Percentiles rank a stretch among this genome's conserved stretches.
Conservation (phyloP, 2,888 invertebrate species). For the Tetragonisca angustula region DNA sequence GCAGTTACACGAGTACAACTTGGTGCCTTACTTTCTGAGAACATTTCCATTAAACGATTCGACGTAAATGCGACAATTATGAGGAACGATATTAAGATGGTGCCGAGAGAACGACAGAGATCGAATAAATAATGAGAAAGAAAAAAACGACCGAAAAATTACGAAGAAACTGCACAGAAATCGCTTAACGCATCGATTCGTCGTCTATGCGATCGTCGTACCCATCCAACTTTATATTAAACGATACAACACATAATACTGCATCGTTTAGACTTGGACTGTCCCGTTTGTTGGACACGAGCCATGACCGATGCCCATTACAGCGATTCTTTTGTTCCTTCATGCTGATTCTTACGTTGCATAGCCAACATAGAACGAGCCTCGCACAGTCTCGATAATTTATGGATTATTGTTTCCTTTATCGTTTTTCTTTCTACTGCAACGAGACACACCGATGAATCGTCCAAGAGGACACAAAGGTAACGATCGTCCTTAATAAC, state of each 20-base stretch:
- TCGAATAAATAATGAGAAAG: not conserved
- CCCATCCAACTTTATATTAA: slow-evolving; percentile 12
- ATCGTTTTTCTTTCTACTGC: not conserved
- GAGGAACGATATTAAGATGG: slow-evolving; percentile 5
- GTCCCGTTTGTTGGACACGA: slow-evolving; percentile 53
- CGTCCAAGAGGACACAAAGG: slow-evolving; percentile 7
- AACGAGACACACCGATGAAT: not conserved
- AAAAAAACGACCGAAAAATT: not conserved
- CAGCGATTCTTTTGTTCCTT: slow-evolving; percentile 43
- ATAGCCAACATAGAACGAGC: slow-evolving; percentile 2
- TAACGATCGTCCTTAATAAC: slow-evolving; percentile 10
- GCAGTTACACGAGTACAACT: not conserved
- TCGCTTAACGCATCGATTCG: too few relatives aligned
- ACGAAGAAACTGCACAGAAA: slow-evolving; percentile 11
- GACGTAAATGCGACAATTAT: not conserved
- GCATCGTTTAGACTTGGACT: slow-evolving; percentile 33
- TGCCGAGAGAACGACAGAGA: not conserved
- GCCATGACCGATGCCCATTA: slow-evolving; percentile 40
- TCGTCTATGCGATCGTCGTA: not conserved
- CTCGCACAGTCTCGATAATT: slow-evolving; percentile 11
- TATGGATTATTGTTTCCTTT: slow-evolving; percentile 8
- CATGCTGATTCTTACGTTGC: slow-evolving; percentile 25
- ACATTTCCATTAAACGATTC: not conserved
- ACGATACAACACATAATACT: slow-evolving; percentile 16
- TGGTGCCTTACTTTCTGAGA: not conserved